Evolutionary conservation across 2,113 vertebrate genomes (phyloP), one percentile per base, ranked within the genome.

Genomic region (Forbesichthys agassizii): DNA sequence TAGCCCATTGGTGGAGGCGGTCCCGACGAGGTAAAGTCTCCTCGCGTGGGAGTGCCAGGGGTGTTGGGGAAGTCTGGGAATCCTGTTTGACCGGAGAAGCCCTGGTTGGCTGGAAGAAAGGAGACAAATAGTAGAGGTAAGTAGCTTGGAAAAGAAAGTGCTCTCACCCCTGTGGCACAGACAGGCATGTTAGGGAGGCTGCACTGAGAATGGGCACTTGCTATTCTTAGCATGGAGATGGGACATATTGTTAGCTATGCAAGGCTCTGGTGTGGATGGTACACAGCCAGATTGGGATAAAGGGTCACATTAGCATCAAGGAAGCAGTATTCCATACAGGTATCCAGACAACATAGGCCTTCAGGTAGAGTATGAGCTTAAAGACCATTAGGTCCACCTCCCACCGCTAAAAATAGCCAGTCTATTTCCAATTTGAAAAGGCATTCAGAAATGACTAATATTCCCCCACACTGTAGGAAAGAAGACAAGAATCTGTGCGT

Each of bases 31-130:
- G 95, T 3, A 48, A 82, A 98, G 64, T 98, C 96, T 1, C 89
- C 93, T 47, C 98, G 91, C 0, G 93, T 93, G 0, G 95, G 94
- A 13, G 96, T 95, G 73, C 93, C 89, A 0, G 96, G 92, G 1
- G 93, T 88, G 0, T 95, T 88, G 1, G 95, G 88, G 64, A 96
- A 98, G 60, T 98, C 97, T 0, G 94, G 86, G 70, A 96, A 97
- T 42, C 91, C 91, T 5, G 93, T 85, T 1, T 95, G 92, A 60
- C 81, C 92, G 0, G 94, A 88, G 87, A 96, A 98, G 70, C 89
- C 91, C 64, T 95, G 93, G 73, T 92, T 96, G 88, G 87, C 65
- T 66, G 62, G n/a, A 68, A 64, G 36, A 14, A 79, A 0, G 5
- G 18, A 13, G 64, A 14, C n/a, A 58, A 57, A 68, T 1, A 11